Evolutionary conservation across 2,113 vertebrate genomes (phyloP).

Genomic region (Elgaria multicarinata): DNA sequence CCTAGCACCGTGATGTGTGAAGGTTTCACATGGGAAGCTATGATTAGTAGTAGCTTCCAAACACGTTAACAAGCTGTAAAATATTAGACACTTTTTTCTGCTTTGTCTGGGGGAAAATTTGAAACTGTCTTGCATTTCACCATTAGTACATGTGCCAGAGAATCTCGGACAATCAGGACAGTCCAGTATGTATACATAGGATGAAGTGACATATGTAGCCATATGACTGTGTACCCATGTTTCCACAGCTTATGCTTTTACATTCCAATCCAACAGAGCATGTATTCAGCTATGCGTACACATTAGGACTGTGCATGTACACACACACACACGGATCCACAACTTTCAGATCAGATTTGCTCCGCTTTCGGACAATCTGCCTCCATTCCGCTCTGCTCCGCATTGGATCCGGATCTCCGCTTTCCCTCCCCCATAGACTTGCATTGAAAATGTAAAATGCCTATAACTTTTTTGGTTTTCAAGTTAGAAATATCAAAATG

Average conservation of each 20-base stretch:
- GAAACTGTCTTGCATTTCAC: not conserved
- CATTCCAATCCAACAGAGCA: not conserved
- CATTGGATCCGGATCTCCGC: no score
- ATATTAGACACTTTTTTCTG: not conserved
- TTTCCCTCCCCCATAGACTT: no score
- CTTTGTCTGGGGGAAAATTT: not conserved
- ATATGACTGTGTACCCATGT: not conserved
- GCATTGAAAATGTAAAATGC: no score
- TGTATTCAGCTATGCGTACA: not conserved
- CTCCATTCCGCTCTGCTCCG: no score
- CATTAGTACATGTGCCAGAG: not conserved
- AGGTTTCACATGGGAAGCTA: not conserved
- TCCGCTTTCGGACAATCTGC: no score
- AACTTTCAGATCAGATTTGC: no score
- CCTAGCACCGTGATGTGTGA: not conserved
- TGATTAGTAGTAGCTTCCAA: not conserved
- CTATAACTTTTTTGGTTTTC: no score
- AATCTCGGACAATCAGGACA: not conserved
- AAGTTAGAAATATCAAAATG: no score
- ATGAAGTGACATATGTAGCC: not conserved
- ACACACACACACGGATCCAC: no score
- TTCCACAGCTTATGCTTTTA: not conserved
- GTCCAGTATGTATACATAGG: not conserved
- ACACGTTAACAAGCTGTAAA: not conserved
- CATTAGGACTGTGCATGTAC: no score